phyloP scores from a whole-genome alignment of 2,113 vertebrate genomes.

The Aepyceros melampus region DNA sequence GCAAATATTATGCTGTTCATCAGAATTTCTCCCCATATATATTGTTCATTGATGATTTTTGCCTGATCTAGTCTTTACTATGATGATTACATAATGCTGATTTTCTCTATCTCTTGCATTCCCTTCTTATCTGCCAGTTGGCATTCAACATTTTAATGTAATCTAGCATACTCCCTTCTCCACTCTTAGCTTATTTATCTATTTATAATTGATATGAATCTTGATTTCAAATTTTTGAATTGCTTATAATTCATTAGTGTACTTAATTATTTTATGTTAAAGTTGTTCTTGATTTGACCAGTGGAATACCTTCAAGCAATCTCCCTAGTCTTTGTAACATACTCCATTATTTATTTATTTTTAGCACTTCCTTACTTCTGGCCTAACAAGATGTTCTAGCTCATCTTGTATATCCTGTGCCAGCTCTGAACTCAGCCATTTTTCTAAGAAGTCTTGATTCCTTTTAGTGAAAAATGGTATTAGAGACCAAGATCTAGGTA shows the following conservation, averaged over 20 bases:
- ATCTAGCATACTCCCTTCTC: background rate
- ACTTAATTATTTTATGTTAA: background rate
- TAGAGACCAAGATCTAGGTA: background rate
- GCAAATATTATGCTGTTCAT: background rate
- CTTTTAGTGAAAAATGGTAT: background rate
- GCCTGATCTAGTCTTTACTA: background rate
- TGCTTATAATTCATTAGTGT: background rate
- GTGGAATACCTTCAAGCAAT: background rate
- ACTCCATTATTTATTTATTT: background rate
- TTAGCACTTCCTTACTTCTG: background rate
- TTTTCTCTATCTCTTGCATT: background rate
- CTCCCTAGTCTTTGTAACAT: background rate
- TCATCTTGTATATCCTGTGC: background rate
- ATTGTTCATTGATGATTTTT: background rate
- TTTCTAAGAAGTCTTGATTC: background rate
- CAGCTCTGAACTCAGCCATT: background rate
- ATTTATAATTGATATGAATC: background rate
- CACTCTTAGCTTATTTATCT: background rate
- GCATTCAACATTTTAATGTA: background rate
- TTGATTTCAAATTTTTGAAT: background rate
- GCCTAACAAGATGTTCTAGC: background rate
- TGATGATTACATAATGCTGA: background rate
- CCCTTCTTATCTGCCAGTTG: background rate
- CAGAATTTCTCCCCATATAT: background rate
- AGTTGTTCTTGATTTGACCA: background rate